Evolutionary conservation across 2,888 invertebrate species (phyloP).

Genomic region (Dichetophora obliterata): DNA sequence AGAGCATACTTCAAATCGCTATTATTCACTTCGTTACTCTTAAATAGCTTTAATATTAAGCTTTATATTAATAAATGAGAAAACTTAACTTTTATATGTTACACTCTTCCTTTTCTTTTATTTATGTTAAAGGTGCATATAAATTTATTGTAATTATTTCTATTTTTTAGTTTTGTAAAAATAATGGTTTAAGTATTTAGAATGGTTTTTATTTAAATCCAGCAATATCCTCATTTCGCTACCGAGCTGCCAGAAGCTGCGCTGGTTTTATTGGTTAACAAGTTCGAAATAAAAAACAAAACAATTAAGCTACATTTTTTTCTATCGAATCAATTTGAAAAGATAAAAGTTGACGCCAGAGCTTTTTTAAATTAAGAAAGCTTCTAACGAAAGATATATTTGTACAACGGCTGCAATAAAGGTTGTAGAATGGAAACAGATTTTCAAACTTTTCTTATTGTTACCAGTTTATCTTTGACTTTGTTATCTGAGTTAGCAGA

Average conservation of each 20-base stretch:
- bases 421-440: too few species aligned
- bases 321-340: not conserved
- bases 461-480: slow-evolving; percentile 6
- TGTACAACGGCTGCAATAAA: too few species aligned
- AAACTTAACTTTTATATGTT: not conserved
- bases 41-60: too few species aligned
- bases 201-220: slow-evolving; percentile 52
- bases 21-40: too few species aligned
- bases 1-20: too few species aligned
- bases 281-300: not conserved
- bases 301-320: not conserved
- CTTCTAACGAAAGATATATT: too few species aligned
- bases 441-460: not conserved
- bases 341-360: not conserved
- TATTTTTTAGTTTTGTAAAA: too few species aligned
- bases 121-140: too few species aligned
- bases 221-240: slow-evolving; percentile 68
- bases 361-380: too few species aligned
- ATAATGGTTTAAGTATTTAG: too few species aligned
- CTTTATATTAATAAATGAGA: too few species aligned
- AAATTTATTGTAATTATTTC: too few species aligned
- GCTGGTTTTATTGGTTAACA: not conserved
- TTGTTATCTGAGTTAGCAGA: not conserved
- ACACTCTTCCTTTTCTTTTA: not conserved
- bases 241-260: slow-evolving; percentile 50